These are phyloP conservation scores for Lepus americanus DNA, from an alignment of 2,113 vertebrate genomes.

Conservation along the genomic window DNA sequence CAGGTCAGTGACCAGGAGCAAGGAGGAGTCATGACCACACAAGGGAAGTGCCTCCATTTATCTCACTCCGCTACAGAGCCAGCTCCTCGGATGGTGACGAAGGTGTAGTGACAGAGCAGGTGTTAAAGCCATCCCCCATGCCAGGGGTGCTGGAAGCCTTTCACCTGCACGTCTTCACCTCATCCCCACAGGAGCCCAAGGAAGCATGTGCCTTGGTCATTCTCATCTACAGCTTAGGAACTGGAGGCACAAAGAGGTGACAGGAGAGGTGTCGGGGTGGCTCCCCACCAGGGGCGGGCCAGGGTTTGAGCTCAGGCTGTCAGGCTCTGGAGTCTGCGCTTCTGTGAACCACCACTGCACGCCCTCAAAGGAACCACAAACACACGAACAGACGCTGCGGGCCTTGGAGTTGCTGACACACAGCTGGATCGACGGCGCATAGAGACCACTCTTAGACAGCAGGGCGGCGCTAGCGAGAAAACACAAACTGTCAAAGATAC, in stretches of 20 bases:
- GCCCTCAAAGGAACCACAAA: rapidly evolving
- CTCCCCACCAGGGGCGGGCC: neutral
- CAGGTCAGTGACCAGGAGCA: rapidly evolving
- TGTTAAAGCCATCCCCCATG: neutral
- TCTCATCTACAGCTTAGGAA: neutral
- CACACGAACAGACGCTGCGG: neutral
- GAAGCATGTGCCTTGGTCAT: neutral
- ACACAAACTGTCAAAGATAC: neutral
- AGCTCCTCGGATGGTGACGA: neutral
- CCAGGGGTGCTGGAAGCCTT: neutral
- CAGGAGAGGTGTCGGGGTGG: neutral
- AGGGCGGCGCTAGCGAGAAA: neutral
- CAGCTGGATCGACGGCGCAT: neutral
- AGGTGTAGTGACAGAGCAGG: neutral
- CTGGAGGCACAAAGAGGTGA: neutral
- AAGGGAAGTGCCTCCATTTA: rapidly evolving
- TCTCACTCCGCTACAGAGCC: neutral
- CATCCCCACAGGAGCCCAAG: neutral
- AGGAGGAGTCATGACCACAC: neutral
- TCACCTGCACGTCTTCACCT: rapidly evolving
- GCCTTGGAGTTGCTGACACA: neutral
- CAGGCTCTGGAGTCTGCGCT: neutral
- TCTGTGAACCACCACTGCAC: rapidly evolving
- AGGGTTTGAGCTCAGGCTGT: neutral
- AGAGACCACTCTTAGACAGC: neutral